phyloP scores from a whole-genome alignment of 2,797 vertebrate species.

The Florisuga fusca region DNA sequence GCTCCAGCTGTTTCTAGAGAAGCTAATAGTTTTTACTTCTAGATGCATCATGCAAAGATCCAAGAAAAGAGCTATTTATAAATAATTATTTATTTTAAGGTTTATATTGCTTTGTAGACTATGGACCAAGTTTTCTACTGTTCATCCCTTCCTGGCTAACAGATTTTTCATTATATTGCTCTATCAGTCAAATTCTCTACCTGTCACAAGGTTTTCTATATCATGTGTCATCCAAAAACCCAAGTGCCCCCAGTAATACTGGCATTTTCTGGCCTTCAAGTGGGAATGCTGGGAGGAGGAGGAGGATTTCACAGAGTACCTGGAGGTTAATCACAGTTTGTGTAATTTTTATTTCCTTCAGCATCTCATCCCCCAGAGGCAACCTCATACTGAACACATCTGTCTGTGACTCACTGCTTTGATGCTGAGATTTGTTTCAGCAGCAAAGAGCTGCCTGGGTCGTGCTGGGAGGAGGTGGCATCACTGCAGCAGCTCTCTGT shows the following conservation, averaged over 20 bases:
- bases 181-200: neutral
- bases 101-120: neutral
- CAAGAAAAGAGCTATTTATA: neutral
- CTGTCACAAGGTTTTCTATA: neutral
- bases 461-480: neutral
- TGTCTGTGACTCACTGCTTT: neutral
- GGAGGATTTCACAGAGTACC: neutral
- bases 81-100: neutral
- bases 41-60: neutral
- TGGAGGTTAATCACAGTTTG: neutral
- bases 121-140: neutral
- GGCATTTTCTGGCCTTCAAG: constrained; percentile 4
- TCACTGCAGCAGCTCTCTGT: neutral
- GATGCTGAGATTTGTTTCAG: neutral
- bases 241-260: neutral
- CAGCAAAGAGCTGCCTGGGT: neutral
- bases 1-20: neutral
- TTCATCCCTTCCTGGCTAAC: neutral
- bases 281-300: neutral
- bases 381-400: neutral
- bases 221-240: neutral
- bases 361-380: neutral
- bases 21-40: neutral
- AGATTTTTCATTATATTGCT: neutral
- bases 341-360: neutral